Percentiles rank a stretch among this genome's conserved stretches.
These are phyloP conservation scores for Osmoderma eremita DNA, from an alignment of 2,888 invertebrate genomes.

Conservation along the genomic window DNA sequence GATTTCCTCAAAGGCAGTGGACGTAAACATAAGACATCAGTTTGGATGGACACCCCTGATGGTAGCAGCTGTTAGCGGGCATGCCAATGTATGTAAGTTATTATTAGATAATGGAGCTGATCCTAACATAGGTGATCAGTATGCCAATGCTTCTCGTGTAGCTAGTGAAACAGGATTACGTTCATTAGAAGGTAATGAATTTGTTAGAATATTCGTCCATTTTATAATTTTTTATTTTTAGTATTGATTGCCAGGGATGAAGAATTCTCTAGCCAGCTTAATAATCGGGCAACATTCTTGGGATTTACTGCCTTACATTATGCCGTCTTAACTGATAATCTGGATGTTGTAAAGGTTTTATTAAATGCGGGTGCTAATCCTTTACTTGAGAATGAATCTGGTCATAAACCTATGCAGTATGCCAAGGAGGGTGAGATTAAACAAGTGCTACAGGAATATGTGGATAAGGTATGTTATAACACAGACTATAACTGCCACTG, in stretches of 20 bases:
- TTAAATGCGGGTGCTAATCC: constrained; percentile 81
- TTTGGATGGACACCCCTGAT: constrained; percentile 91
- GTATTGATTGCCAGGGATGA: constrained; percentile 78
- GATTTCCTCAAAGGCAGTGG: constrained; percentile 64
- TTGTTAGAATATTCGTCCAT: constrained; percentile 2
- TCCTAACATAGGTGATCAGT: constrained; percentile 80
- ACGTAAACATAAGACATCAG: constrained; percentile 76
- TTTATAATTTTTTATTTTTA: constrained; percentile 51
- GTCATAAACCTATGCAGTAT: constrained; percentile 80
- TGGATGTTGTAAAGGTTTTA: constrained; percentile 71
- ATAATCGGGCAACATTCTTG: constrained; percentile 78
- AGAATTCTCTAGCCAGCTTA: constrained; percentile 80
- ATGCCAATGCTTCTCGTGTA: constrained; percentile 74
- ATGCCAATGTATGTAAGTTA: constrained; percentile 69
- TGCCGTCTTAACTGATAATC: constrained; percentile 80
- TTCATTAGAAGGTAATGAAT: constrained; percentile 74
- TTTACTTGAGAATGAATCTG: constrained; percentile 78
- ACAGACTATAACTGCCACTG: no score
- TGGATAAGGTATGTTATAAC: constrained; percentile 62
- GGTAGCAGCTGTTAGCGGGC: constrained; percentile 83
- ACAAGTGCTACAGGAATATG: constrained; percentile 70
- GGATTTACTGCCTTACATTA: constrained; percentile 92
- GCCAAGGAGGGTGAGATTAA: constrained; percentile 72
- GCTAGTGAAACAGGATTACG: constrained; percentile 75
- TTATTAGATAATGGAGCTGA: constrained; percentile 82